Conservation (phyloP, 1,140 invertebrate species). For the Aphis gossypii region DNA sequence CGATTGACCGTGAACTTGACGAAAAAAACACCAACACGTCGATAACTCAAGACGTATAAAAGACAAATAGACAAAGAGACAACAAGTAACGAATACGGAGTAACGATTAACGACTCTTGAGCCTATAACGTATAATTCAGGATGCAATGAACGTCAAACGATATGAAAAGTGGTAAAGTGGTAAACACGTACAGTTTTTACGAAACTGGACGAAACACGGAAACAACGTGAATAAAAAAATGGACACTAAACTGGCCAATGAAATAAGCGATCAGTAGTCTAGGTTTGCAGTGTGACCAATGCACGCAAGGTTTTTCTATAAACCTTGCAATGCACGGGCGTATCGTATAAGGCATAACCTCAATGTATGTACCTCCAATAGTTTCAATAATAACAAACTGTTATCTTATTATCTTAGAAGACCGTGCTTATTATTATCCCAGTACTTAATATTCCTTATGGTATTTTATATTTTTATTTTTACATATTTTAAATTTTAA, state of each 20-base stretch:
- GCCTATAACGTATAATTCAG: neutral
- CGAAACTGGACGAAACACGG: neutral
- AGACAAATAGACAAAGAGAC: neutral
- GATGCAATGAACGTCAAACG: neutral
- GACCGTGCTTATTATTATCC: neutral
- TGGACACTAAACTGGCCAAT: conserved; percentile 22
- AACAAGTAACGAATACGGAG: neutral
- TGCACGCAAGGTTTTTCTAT: neutral
- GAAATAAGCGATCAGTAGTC: neutral
- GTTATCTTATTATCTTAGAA: too few species aligned
- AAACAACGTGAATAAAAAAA: conserved; percentile 22
- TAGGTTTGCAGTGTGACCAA: neutral
- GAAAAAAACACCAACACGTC: neutral
- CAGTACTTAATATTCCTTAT: too few species aligned
- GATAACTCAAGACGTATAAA: neutral
- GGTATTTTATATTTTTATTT: too few species aligned
- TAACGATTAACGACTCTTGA: neutral
- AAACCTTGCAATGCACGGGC: neutral
- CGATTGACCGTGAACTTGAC: neutral
- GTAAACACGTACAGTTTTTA: conserved; percentile 19
- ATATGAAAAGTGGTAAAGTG: neutral
- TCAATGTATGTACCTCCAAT: neutral
- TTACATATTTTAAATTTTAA: too few species aligned
- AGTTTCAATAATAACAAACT: neutral
- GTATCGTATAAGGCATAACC: neutral